A percentile compares a stretch with the other conserved stretches of the same genome.
phyloP scores from a whole-genome alignment of 1,140 invertebrate species.

The Halotydeus destructor region DNA sequence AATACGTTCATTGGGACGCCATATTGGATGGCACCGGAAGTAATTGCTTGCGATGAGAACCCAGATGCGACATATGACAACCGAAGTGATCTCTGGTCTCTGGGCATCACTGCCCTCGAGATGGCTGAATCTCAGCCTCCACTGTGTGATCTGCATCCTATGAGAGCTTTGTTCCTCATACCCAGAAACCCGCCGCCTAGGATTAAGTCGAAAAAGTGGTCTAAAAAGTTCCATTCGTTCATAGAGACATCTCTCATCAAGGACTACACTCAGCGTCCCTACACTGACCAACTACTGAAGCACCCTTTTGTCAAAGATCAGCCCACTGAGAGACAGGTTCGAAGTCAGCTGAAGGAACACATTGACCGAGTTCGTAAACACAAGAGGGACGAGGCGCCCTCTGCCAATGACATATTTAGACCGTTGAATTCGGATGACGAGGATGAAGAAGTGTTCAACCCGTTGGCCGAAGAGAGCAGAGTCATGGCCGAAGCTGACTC shows the following conservation, averaged over 20 bases:
- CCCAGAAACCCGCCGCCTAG: constrained; percentile 89
- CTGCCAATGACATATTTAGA: constrained; percentile 21
- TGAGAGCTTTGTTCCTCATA: constrained; percentile 95
- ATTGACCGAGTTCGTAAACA: constrained; percentile 58
- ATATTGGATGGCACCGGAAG: constrained; percentile 73
- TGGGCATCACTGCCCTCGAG: constrained; percentile 79
- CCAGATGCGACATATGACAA: constrained; percentile 99
- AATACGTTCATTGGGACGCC: constrained; percentile 99
- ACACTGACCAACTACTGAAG: constrained; percentile 90
- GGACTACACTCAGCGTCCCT: constrained; percentile 92
- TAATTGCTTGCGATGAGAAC: constrained; percentile 99
- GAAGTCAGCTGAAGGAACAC: constrained; percentile 96
- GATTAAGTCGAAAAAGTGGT: constrained; percentile 96
- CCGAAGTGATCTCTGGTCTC: constrained; percentile 28
- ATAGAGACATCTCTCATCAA: constrained; percentile 78
- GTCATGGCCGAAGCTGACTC: constrained; percentile 7
- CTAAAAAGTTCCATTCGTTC: constrained; percentile 67
- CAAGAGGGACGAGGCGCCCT: constrained; percentile 15
- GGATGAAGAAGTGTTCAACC: constrained; percentile 21
- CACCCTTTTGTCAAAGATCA: constrained; percentile 95
- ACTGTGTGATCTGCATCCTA: constrained; percentile 85
- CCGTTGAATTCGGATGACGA: constrained; percentile 25
- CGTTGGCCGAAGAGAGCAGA: constrained; percentile 12
- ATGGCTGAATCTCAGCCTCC: constrained; percentile 97
- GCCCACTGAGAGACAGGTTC: constrained; percentile 87